phyloP scores from a whole-genome alignment of 2,113 vertebrate genomes.

The Ailuropoda melanoleuca region DNA sequence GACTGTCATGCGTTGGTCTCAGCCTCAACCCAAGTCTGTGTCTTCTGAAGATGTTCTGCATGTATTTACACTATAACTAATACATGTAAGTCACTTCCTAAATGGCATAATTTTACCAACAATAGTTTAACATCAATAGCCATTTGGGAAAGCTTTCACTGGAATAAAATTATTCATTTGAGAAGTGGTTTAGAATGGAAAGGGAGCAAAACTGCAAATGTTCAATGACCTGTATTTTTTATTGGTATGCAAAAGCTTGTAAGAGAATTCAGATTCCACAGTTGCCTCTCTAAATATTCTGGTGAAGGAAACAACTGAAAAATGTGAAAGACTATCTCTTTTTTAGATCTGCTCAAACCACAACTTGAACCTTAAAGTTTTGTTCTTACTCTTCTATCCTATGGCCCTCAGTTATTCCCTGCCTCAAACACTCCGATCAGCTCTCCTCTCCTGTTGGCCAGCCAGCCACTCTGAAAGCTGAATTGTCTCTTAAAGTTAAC shows the following conservation, averaged over 20 bases:
- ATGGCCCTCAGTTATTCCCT: too few species aligned
- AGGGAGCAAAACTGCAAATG: not conserved
- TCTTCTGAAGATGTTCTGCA: not conserved
- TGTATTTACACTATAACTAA: not conserved
- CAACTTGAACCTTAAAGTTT: not conserved
- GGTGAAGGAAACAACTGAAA: not conserved
- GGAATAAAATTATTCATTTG: not conserved
- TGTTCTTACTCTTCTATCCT: not conserved
- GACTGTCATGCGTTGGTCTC: not conserved
- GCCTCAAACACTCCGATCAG: too few species aligned
- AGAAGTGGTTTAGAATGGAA: not conserved
- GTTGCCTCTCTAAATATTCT: not conserved
- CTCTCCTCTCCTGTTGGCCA: not conserved
- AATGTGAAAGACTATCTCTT: not conserved
- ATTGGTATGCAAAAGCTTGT: not conserved
- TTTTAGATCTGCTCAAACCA: not conserved
- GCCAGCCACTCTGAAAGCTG: not conserved
- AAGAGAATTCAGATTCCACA: not conserved
- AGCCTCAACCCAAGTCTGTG: not conserved
- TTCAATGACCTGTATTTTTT: not conserved
- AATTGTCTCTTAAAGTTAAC: not conserved
- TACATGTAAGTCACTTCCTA: not conserved
- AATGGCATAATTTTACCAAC: not conserved
- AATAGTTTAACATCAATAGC: not conserved
- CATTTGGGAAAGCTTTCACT: not conserved